Conservation (phyloP, 1,140 invertebrate species). For the Aphaenogaster ashmeadi region DNA sequence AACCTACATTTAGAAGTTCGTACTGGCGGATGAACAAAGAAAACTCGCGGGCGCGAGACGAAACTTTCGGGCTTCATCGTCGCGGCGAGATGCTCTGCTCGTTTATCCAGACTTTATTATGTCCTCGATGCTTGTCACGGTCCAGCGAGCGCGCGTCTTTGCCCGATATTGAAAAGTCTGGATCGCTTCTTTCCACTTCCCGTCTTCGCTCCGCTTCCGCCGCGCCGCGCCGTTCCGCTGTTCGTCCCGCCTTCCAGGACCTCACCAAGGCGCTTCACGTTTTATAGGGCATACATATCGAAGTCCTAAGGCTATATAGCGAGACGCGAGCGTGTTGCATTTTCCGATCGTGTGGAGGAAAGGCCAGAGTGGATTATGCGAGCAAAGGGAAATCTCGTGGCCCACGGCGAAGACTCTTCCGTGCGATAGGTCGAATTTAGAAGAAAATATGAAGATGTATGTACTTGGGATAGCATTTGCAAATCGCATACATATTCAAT, state of each 20-base stretch:
- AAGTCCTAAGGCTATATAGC: conserved; percentile 34
- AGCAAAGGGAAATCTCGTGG: conserved; percentile 45
- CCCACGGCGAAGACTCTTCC: conserved; percentile 29
- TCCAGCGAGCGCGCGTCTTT: conserved; percentile 54
- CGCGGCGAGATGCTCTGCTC: conserved; percentile 23
- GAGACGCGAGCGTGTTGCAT: conserved; percentile 49
- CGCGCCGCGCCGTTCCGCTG: not conserved
- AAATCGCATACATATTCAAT: conserved; percentile 38
- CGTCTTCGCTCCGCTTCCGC: conserved; percentile 30
- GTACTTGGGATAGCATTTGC: not conserved
- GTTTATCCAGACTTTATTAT: conserved; percentile 72
- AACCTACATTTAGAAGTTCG: not conserved
- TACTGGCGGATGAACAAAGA: not conserved
- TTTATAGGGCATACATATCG: conserved; percentile 55
- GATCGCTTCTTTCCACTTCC: conserved; percentile 58
- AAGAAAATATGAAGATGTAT: conserved; percentile 41
- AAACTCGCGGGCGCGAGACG: not conserved
- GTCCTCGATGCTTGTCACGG: conserved; percentile 67
- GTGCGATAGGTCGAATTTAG: conserved; percentile 39
- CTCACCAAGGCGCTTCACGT: conserved; percentile 5
- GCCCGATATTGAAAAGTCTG: conserved; percentile 71
- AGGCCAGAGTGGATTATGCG: conserved; percentile 61
- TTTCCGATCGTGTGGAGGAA: conserved; percentile 45
- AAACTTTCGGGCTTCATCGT: conserved; percentile 43
- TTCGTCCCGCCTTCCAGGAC: not conserved